These are phyloP conservation scores for Hydrotaea diabolus DNA, from an alignment of 2,888 invertebrate genomes.

Conservation along the genomic window DNA sequence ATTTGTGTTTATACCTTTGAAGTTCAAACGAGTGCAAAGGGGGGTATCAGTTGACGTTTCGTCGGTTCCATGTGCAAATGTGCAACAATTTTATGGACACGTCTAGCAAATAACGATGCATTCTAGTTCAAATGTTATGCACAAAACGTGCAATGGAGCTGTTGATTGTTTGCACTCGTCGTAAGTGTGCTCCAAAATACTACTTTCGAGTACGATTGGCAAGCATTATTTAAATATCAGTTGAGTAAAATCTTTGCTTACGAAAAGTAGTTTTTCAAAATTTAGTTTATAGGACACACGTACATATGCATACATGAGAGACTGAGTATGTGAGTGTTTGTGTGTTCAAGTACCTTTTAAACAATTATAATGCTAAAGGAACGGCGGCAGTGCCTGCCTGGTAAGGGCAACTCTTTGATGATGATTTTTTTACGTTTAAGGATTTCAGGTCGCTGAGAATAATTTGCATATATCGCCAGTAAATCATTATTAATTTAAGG, in stretches of 20 bases:
- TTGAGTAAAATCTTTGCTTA: conserved; percentile 40
- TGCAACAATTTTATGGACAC: conserved; percentile 45
- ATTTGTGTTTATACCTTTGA: not conserved
- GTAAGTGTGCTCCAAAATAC: not conserved
- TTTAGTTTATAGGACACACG: not conserved
- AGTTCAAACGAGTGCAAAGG: not conserved
- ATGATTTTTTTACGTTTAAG: not conserved
- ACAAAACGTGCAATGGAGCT: conserved; percentile 53
- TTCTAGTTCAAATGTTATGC: conserved; percentile 52
- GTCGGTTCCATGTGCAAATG: not conserved
- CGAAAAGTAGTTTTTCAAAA: conserved; percentile 2
- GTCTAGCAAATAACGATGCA: conserved; percentile 57
- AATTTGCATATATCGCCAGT: conserved; percentile 58
- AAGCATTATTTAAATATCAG: conserved; percentile 46
- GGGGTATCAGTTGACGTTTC: not conserved
- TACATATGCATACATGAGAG: conserved; percentile 26
- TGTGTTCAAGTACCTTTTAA: conserved; percentile 38
- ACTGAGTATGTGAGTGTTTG: too few relatives aligned
- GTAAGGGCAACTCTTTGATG: conserved; percentile 10
- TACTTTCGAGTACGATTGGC: conserved; percentile 31
- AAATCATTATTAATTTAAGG: conserved; percentile 64
- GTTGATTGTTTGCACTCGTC: conserved; percentile 12
- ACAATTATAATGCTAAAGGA: conserved; percentile 50
- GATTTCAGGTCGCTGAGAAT: not conserved
- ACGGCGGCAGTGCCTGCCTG: not conserved